These are phyloP conservation scores for Aleiodes alternator DNA, from an alignment of 2,888 invertebrate genomes.

Conservation along the genomic window DNA sequence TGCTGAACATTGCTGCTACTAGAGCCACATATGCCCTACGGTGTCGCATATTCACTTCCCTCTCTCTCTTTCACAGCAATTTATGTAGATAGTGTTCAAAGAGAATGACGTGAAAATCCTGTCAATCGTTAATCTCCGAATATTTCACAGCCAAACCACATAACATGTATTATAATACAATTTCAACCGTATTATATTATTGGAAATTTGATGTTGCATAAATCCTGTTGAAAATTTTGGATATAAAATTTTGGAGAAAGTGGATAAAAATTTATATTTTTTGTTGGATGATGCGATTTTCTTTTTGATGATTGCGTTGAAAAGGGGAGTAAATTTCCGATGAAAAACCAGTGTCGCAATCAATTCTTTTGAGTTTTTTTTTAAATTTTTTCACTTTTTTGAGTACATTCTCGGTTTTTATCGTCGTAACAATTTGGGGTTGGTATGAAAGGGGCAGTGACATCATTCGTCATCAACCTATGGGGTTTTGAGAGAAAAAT, in stretches of 20 bases:
- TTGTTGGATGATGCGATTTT: too few relatives aligned
- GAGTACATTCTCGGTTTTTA: too few relatives aligned
- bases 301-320: too few relatives aligned
- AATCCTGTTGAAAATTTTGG: conserved; percentile 12
- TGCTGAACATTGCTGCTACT: conserved; percentile 62
- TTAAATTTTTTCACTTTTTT: too few relatives aligned
- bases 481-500: too few relatives aligned
- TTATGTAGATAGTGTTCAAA: conserved; percentile 5
- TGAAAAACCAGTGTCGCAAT: too few relatives aligned
- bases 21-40: conserved; percentile 47
- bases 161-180: conserved; percentile 4
- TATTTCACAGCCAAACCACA: not conserved
- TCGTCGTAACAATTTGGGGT: too few relatives aligned
- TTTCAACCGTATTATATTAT: conserved; percentile 7
- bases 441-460: too few relatives aligned
- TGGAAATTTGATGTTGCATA: conserved; percentile 6
- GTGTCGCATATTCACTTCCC: conserved; percentile 46
- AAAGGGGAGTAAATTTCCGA: too few relatives aligned
- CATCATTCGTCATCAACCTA: too few relatives aligned
- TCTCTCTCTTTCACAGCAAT: not conserved
- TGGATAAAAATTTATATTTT: too few relatives aligned
- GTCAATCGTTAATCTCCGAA: not conserved
- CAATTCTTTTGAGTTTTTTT: too few relatives aligned
- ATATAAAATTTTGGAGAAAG: not conserved
- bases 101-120: conserved; percentile 22